These are phyloP conservation scores for Varecia variegata DNA, from an alignment of 2,797 vertebrate species.

Conservation along the genomic window DNA sequence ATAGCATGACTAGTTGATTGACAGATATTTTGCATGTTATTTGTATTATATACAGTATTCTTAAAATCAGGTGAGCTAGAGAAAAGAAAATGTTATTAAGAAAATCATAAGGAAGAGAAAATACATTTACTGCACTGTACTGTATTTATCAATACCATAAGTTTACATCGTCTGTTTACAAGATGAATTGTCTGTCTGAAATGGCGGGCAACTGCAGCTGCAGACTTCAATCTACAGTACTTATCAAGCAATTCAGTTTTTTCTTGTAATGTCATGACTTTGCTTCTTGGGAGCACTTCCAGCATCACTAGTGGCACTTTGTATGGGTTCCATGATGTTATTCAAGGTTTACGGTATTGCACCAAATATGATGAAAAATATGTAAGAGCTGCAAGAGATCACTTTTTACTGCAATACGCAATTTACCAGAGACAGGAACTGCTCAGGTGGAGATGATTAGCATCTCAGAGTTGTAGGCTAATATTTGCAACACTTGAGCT, in stretches of 20 bases:
- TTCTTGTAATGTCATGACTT: not conserved
- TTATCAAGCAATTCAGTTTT: not conserved
- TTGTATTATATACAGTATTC: not conserved
- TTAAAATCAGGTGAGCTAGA: not conserved
- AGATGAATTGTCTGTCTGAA: not conserved
- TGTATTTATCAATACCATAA: not conserved
- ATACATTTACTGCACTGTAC: not conserved
- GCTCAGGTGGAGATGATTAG: not conserved
- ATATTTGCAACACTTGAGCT: not conserved
- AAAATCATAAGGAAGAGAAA: not conserved
- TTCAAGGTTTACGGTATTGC: not conserved
- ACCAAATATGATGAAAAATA: not conserved
- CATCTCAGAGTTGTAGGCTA: not conserved
- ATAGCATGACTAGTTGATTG: not conserved
- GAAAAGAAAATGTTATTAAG: not conserved
- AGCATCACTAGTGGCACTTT: not conserved
- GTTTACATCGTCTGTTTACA: not conserved
- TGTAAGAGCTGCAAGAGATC: not conserved
- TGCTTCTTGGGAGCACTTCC: not conserved
- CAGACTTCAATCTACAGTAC: not conserved
- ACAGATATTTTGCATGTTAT: not conserved
- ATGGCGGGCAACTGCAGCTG: not conserved
- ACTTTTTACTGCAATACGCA: not conserved
- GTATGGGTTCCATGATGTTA: not conserved
- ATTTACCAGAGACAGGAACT: not conserved